Evolutionary conservation across 2,113 vertebrate species (phyloP).

Genomic region (Neomonachus schauinslandi): DNA sequence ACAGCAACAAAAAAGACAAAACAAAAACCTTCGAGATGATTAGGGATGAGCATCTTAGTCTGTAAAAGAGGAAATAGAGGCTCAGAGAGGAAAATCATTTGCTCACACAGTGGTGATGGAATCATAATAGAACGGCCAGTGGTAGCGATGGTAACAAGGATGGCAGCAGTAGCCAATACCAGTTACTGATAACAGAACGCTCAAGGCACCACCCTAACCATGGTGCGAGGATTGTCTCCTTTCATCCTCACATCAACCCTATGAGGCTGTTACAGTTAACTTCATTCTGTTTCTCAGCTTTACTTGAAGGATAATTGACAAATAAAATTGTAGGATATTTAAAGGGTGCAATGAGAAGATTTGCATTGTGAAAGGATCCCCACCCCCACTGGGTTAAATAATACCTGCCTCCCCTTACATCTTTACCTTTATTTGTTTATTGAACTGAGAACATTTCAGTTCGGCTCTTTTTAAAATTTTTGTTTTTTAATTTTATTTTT

Average conservation of each 20-base stretch:
- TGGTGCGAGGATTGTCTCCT: not conserved
- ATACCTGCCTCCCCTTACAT: not conserved
- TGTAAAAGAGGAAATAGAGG: not conserved
- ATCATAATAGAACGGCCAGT: too few relatives aligned
- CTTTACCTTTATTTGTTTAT: not conserved
- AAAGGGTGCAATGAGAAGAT: not conserved
- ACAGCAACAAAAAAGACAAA: not conserved
- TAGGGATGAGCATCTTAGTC: not conserved
- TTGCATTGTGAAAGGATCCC: not conserved
- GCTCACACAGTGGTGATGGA: not conserved
- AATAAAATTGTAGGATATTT: not conserved
- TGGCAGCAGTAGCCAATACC: too few relatives aligned
- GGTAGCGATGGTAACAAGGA: not conserved
- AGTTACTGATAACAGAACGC: not conserved
- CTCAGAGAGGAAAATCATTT: not conserved
- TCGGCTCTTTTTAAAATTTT: not conserved
- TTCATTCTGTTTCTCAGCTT: not conserved
- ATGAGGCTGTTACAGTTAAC: not conserved
- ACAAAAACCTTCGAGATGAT: not conserved
- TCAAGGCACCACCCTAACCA: not conserved
- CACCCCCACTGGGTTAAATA: not conserved
- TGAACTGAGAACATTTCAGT: not conserved
- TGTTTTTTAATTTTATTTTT: not conserved
- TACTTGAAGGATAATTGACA: not conserved
- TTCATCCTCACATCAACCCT: not conserved